Evolutionary conservation across 2,888 invertebrate genomes (phyloP).

Genomic region (Steinernema scapterisci): DNA sequence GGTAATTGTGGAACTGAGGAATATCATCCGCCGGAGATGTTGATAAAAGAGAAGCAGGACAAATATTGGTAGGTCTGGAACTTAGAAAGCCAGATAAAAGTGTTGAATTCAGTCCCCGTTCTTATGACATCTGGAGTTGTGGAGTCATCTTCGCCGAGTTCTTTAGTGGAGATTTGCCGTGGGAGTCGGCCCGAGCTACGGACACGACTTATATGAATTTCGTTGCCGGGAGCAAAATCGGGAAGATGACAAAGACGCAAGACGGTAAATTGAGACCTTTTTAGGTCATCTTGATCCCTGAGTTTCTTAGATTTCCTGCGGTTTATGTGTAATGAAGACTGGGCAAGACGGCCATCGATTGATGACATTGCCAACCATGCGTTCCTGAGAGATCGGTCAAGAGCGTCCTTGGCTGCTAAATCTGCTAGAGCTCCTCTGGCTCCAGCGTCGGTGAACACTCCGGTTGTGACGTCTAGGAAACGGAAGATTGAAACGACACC

Average conservation of each 20-base stretch:
- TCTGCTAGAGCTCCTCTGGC: not conserved
- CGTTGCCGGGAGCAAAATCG: not conserved
- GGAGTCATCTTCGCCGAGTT: conserved; percentile 11
- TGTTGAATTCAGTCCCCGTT: not conserved
- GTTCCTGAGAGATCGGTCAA: not conserved
- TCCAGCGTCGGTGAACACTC: conserved; percentile 11
- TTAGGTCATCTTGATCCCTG: too few species aligned
- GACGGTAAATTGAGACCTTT: too few species aligned
- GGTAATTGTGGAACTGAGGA: conserved; percentile 11
- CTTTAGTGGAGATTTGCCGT: conserved; percentile 4
- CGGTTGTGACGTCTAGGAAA: not conserved
- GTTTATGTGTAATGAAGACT: not conserved
- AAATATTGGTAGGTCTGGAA: conserved; percentile 1
- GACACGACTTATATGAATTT: not conserved
- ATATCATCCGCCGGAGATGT: conserved; percentile 17
- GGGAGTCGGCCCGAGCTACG: not conserved
- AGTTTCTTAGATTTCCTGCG: not conserved
- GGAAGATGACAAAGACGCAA: too few species aligned
- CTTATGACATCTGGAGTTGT: conserved; percentile 20
- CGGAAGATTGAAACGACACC: not conserved
- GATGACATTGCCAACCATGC: not conserved
- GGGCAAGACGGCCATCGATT: not conserved
- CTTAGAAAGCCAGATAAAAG: too few species aligned
- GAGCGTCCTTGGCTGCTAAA: not conserved
- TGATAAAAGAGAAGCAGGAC: not conserved